Evolutionary conservation across 1,140 invertebrate species (phyloP).

Genomic region (Pseudobourletiella spinata): DNA sequence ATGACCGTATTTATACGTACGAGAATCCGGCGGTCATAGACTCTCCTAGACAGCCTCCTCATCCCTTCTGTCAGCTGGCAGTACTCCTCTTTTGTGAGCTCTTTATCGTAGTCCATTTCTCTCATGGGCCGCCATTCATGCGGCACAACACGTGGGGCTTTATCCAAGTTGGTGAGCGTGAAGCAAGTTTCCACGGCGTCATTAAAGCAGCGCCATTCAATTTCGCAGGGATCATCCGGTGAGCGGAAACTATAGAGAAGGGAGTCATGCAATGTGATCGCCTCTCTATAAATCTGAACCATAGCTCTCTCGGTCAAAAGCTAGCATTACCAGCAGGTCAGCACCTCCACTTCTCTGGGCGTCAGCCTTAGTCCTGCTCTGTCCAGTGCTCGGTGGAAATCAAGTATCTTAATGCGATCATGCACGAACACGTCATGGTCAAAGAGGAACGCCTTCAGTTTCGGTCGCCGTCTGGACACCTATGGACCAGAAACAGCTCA

Average conservation of each 20-base stretch:
- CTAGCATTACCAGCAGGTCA: constrained; percentile 36
- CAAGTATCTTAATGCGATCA: constrained; percentile 31
- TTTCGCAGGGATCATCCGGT: constrained; percentile 29
- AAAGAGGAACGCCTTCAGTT: constrained; percentile 27
- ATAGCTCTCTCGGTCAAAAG: no score
- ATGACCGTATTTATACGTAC: constrained; percentile 6
- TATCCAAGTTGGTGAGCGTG: constrained; percentile 50
- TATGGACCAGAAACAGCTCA: constrained; percentile 1
- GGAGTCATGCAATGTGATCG: no score
- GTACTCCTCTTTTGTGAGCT: constrained; percentile 18
- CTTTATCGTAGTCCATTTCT: constrained; percentile 35
- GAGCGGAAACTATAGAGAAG: constrained; percentile 26
- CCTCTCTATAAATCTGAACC: no score
- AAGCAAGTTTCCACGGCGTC: constrained; percentile 55
- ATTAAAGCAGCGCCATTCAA: constrained; percentile 47
- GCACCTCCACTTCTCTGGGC: constrained; percentile 32
- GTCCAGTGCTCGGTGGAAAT: constrained; percentile 34
- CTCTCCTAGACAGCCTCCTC: constrained; percentile 20
- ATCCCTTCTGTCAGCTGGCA: constrained; percentile 25
- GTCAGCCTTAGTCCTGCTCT: constrained; percentile 32
- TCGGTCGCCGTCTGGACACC: constrained; percentile 27
- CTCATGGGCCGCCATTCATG: constrained; percentile 29
- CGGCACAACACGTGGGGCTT: constrained; percentile 49
- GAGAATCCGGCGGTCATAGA: constrained; percentile 21
- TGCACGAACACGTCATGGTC: constrained; percentile 31